A percentile compares a stretch with the other conserved stretches of the same genome.
These are phyloP conservation scores for Pungitius pungitius DNA, from an alignment of 2,113 vertebrate genomes.

Conservation along the genomic window DNA sequence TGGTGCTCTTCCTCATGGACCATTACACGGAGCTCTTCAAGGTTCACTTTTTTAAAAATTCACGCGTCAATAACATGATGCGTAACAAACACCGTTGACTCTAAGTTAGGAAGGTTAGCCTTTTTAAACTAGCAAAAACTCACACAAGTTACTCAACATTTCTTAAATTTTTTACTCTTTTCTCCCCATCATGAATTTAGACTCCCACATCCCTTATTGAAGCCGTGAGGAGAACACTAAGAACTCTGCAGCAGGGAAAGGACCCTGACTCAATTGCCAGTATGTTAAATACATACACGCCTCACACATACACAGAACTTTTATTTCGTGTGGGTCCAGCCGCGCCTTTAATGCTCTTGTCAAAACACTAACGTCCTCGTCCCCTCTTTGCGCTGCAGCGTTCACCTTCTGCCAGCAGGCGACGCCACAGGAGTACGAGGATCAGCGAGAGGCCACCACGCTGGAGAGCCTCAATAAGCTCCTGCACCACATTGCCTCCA, in stretches of 20 bases:
- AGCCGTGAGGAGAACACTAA: conserved; percentile 80
- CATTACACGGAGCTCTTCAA: conserved; percentile 82
- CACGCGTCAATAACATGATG: neutral
- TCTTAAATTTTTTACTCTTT: neutral
- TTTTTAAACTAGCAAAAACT: neutral
- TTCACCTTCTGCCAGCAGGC: conserved; percentile 87
- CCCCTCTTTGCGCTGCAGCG: conserved; percentile 66
- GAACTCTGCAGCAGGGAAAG: conserved; percentile 80
- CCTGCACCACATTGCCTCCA: conserved; percentile 72
- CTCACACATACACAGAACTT: neutral
- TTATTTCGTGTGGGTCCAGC: neutral
- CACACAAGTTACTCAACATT: neutral
- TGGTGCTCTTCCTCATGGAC: conserved; percentile 85
- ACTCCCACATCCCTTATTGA: conserved; percentile 82
- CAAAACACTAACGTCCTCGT: neutral
- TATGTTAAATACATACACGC: conserved; percentile 61
- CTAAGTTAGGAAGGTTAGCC: neutral
- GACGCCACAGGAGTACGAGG: conserved; percentile 81
- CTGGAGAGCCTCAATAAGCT: conserved; percentile 79
- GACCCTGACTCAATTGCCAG: conserved; percentile 80
- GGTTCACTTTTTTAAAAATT: conserved; percentile 62
- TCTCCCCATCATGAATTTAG: conserved; percentile 60
- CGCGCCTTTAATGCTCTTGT: neutral
- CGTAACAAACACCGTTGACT: neutral
- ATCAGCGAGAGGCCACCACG: conserved; percentile 77